Evolutionary conservation across 2,797 vertebrate genomes (phyloP), one percentile per base, ranked within the genome.

Genomic region (Microchirus variegatus): DNA sequence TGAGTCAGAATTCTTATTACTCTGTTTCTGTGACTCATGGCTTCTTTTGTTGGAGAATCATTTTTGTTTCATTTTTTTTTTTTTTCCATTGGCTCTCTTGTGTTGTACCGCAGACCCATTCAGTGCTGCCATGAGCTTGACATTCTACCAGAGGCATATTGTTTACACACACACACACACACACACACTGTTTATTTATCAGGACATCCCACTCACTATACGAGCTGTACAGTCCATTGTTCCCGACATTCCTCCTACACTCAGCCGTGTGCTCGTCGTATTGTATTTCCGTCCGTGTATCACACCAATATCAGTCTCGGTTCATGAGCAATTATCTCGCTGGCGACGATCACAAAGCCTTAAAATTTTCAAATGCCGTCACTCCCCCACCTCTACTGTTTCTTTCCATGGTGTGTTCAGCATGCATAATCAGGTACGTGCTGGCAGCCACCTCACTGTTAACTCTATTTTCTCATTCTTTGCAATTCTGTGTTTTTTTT

Each of bases 251-350:
- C 53, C 63, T 68, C 57, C 53, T 19, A 75, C 59, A 10, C 48
- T 60, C 31, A 53, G 46, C 43, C 56, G 15, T 45, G 10, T 10
- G 43, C 2, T 1, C 50, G 44, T 1, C 57, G 14, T 12, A 36
- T 47, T 54, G 31, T 31, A 45, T 62, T 18, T 51, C 26, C 36
- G 58, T 59, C 59, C 26, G 53, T 55, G 47, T 43, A 67, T 67
- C 16, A 1, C 56, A 60, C 9, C 41, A 26, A 42, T 37, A 78
- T 80, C 54, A 77, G 51, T 67, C 60, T 53, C 44, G 43, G 44
- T 41, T 77, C 38, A 60, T 49, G 38, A 49, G 38, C 59, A 57
- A 59, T 45, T 63, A 55, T 65, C 41, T 41, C 14, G 3, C 9
- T 36, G 61, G 70, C 49, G 59, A 58, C 58, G 26, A 31, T 38